phyloP scores from a whole-genome alignment of 2,888 invertebrate genomes.

The Gryllus longicercus region DNA sequence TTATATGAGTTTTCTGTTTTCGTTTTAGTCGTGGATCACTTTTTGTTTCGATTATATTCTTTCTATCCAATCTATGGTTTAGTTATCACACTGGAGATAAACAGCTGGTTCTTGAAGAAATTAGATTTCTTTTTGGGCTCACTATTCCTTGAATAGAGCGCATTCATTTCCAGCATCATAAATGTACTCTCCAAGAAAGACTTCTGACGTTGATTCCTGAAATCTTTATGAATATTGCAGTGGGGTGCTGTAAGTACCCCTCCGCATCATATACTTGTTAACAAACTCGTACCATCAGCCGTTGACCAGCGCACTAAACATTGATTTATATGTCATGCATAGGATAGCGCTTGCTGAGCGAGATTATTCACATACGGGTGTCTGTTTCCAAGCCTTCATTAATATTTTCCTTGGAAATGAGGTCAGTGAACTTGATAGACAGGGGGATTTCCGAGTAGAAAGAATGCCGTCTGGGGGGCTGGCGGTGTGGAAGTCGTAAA shows the following conservation, averaged over 20 bases:
- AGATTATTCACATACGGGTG: not conserved
- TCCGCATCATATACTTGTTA: constrained; percentile 7
- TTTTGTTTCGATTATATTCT: too few species aligned
- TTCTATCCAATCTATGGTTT: too few species aligned
- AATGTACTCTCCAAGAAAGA: not conserved
- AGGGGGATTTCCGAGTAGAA: not conserved
- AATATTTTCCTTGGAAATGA: not conserved
- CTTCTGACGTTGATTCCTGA: not conserved
- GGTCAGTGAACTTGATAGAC: constrained; percentile 1
- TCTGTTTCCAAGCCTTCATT: not conserved
- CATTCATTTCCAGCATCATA: not conserved
- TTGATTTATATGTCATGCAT: not conserved
- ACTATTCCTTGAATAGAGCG: too few species aligned
- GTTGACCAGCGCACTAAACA: not conserved
- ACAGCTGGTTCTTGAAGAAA: too few species aligned
- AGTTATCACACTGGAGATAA: too few species aligned
- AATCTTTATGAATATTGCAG: constrained; percentile 17
- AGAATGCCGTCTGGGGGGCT: not conserved
- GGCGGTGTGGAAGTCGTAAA: not conserved
- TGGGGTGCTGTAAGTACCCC: not conserved
- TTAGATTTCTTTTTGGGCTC: too few species aligned
- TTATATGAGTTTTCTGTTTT: too few species aligned
- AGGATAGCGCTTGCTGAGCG: not conserved
- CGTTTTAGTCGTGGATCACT: too few species aligned
- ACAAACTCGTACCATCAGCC: not conserved